Conservation (phyloP, 2,888 invertebrate genomes). For the Elaeidobius kamerunicus region DNA sequence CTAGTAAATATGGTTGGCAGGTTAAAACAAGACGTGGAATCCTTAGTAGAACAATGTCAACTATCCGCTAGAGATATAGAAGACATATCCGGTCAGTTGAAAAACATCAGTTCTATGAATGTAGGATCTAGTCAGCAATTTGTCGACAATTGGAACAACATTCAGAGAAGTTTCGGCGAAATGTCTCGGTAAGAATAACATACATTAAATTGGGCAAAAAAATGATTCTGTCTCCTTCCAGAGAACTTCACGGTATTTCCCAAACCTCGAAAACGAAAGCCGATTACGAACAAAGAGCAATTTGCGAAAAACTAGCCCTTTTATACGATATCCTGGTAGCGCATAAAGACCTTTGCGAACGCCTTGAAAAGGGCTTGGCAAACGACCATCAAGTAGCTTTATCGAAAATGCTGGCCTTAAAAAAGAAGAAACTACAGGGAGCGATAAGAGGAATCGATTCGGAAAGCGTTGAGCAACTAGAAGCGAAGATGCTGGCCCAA, state of each 20-base stretch:
- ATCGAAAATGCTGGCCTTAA: conserved; percentile 59
- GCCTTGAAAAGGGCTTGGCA: conserved; percentile 59
- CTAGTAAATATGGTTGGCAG: conserved; percentile 55
- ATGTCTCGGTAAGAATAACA: conserved; percentile 55
- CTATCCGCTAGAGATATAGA: conserved; percentile 55
- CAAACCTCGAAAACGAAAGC: conserved; percentile 54
- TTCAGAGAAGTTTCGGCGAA: conserved; percentile 54
- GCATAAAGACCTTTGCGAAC: conserved; percentile 58
- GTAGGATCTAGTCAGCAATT: conserved; percentile 39
- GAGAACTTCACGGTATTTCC: conserved; percentile 53
- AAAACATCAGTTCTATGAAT: conserved; percentile 48
- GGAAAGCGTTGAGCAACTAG: conserved; percentile 59
- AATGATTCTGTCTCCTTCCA: too few relatives aligned
- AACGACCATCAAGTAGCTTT: conserved; percentile 61
- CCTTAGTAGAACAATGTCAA: conserved; percentile 45
- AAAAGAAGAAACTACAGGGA: conserved; percentile 61
- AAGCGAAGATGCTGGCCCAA: conserved; percentile 61
- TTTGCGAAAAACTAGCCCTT: conserved; percentile 55
- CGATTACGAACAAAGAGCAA: conserved; percentile 54
- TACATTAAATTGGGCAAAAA: too few relatives aligned
- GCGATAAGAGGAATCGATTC: conserved; percentile 60
- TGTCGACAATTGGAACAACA: conserved; percentile 50
- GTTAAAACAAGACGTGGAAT: conserved; percentile 55
- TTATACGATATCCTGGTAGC: conserved; percentile 56
- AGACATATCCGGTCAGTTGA: conserved; percentile 54